Conservation (phyloP, 2,113 vertebrate genomes). For the Axis porcinus region DNA sequence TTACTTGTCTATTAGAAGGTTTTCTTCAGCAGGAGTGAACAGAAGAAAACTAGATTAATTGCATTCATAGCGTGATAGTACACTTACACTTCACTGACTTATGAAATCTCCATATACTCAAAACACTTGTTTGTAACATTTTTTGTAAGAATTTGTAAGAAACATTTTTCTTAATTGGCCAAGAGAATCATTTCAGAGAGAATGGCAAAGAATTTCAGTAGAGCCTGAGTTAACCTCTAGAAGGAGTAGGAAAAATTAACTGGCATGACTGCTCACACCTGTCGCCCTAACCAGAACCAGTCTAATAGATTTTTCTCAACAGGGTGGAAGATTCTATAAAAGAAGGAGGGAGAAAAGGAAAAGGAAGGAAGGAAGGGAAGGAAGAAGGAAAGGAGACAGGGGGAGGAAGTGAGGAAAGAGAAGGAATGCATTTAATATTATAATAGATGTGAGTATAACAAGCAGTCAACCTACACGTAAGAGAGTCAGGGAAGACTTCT, state of each 20-base stretch:
- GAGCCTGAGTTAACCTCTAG: background rate
- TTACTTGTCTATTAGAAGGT: background rate
- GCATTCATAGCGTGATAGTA: background rate
- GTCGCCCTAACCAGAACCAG: background rate
- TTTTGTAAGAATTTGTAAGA: too few species aligned
- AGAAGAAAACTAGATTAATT: background rate
- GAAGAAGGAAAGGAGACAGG: too few species aligned
- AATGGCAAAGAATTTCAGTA: background rate
- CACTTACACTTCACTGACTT: background rate
- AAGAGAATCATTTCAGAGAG: background rate
- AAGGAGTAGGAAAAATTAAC: background rate
- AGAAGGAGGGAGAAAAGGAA: background rate
- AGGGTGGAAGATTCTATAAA: background rate
- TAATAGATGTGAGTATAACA: background rate
- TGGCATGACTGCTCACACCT: background rate
- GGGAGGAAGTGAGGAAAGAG: too few species aligned
- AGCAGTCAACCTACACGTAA: background rate
- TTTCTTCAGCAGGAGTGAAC: background rate
- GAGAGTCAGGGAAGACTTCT: background rate
- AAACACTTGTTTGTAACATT: background rate
- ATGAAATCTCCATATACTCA: background rate
- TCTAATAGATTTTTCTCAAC: background rate
- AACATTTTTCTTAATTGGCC: background rate
- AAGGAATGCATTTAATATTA: background rate
- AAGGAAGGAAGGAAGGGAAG: background rate